Evolutionary conservation across 2,113 vertebrate species (phyloP), one percentile per base, ranked within the genome.

Genomic region (Spheniscus mendiculus): DNA sequence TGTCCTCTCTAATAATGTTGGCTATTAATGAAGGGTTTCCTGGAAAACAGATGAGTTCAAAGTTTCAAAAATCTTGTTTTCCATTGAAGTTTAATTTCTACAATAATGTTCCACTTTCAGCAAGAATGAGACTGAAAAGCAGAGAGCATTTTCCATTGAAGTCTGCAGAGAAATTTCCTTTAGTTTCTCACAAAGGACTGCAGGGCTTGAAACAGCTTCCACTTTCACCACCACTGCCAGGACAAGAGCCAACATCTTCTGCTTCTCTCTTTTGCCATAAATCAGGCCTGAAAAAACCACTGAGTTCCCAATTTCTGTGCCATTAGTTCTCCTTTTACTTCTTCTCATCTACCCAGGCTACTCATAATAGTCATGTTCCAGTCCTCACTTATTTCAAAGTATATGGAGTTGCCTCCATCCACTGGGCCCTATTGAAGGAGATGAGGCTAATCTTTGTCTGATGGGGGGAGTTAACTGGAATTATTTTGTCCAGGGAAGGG

Each of bases 71-170:
- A 42, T 81, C 84, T 66, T 77, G 56, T 76, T 97, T 93, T 95
- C 84, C 70, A 93, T 4, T 93, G 87, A 97, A 95, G 73, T 90
- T 94, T 87, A 96, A 94, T 95, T 97, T 97, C 92, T 89, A 88
- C 84, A 97, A 91, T 61, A 49, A 53, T 85, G 94, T 97, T 97
- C 95, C 87, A 83, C 82, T 96, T 97, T 93, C 82, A 85, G 42
- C 56, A 93, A 88, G 78, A 87, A 96, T 32, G 21, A 82, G 83
- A 40, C 77, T 91, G 91, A 93, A 93, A 92, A 92, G 84, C 47
- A 78, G 77, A 79, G 77, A 94, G 76, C 13, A 52, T 95, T 97
- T 94, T 96, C 93, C 96, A 89, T 95, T 67, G 52, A 96, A 88
- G 52, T 89, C 93, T 82, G 81, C 52, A 44, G 61, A 84, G 81